Percentiles rank a stretch among this genome's conserved stretches.
Evolutionary conservation across 1,140 invertebrate species (phyloP).

Genomic region (Nasonia vitripennis): DNA sequence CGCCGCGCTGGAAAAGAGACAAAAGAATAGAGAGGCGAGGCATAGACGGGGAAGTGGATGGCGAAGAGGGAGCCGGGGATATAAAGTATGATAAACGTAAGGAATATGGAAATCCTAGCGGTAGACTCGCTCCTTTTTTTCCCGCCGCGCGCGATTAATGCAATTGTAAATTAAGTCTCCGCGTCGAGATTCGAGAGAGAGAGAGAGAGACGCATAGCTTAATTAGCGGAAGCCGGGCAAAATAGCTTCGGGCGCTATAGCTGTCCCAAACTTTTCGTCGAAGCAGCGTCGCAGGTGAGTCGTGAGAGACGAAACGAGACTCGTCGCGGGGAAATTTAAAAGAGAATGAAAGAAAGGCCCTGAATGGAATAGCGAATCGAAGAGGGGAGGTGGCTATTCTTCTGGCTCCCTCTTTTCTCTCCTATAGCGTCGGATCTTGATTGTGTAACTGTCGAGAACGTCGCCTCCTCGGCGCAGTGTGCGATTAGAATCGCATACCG

Average conservation of each 20-base stretch:
- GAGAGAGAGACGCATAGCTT: background rate
- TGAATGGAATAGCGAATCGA: slow-evolving; percentile 60
- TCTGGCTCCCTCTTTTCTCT: slow-evolving; percentile 20
- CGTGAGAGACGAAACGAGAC: no score
- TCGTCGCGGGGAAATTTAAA: no score
- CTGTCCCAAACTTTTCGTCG: background rate
- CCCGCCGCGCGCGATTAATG: no score
- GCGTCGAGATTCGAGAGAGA: background rate
- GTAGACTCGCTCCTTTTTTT: background rate
- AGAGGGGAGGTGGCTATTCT: slow-evolving; percentile 54
- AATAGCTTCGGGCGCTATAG: background rate
- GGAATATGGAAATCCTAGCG: slow-evolving; percentile 13
- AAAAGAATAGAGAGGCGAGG: slow-evolving; percentile 34
- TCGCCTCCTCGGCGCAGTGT: slow-evolving; percentile 54
- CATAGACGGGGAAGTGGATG: background rate
- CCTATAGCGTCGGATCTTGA: slow-evolving; percentile 52
- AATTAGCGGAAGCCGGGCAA: background rate
- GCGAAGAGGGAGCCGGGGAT: background rate
- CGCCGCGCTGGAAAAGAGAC: slow-evolving; percentile 28
- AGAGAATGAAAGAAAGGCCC: slow-evolving; percentile 20
- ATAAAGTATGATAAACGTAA: slow-evolving; percentile 28
- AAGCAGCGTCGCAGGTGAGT: background rate
- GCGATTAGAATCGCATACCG: slow-evolving; percentile 49
- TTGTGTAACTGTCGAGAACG: slow-evolving; percentile 61
- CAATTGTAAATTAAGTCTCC: background rate